Conservation (phyloP, 2,113 vertebrate genomes). For the Danionella cerebrum region DNA sequence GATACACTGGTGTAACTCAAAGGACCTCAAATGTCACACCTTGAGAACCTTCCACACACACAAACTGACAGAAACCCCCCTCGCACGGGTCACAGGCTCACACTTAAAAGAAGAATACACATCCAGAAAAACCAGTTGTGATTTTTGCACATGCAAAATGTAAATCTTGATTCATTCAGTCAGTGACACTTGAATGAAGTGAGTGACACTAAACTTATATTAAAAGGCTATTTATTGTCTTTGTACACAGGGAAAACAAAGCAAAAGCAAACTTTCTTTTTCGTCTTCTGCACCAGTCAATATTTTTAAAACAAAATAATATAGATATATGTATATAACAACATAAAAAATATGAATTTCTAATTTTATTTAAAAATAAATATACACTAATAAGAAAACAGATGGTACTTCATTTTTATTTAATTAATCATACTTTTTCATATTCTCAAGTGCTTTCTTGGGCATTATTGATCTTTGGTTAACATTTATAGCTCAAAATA, state of each 20-base stretch:
- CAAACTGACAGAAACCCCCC: not conserved
- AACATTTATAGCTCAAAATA: too few species aligned
- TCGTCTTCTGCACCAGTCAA: not conserved
- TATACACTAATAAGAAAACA: not conserved
- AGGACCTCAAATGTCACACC: slow-evolving; percentile 28
- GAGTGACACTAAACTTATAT: not conserved
- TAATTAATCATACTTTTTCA: too few species aligned
- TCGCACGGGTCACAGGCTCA: not conserved
- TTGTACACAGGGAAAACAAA: not conserved
- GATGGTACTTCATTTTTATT: too few species aligned
- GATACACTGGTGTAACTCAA: slow-evolving; percentile 23
- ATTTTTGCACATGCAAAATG: slow-evolving; percentile 18
- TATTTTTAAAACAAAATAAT: too few species aligned
- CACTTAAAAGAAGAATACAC: slow-evolving; percentile 10
- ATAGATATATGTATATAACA: too few species aligned
- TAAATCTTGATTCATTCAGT: not conserved
- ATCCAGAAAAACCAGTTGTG: slow-evolving; percentile 31
- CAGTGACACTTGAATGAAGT: not conserved
- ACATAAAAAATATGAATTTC: too few species aligned
- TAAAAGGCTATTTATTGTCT: not conserved
- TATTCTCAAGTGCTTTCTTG: too few species aligned
- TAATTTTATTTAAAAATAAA: too few species aligned
- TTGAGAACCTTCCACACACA: slow-evolving; percentile 31
- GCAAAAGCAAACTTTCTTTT: not conserved
- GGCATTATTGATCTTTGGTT: too few species aligned